Percentiles rank a stretch among this genome's conserved stretches.
phyloP scores from a whole-genome alignment of 2,113 vertebrate genomes.

The Meleagris gallopavo region DNA sequence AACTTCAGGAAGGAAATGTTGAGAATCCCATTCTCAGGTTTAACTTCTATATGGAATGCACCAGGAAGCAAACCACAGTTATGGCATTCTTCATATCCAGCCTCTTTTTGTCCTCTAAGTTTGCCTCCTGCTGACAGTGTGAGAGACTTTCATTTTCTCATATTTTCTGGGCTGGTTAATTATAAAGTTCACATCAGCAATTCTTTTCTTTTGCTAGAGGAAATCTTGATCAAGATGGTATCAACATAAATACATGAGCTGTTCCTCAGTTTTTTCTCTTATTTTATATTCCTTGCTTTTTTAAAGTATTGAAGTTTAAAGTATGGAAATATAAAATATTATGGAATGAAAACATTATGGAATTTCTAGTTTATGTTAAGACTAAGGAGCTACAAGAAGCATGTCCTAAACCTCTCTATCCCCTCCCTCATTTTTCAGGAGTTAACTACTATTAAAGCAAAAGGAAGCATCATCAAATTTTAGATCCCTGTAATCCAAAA shows the following conservation, averaged over 20 bases:
- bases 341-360: not conserved
- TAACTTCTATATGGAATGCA: not conserved
- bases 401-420: not conserved
- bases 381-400: not conserved
- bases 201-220: not conserved
- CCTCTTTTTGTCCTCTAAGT: not conserved
- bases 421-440: not conserved
- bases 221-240: not conserved
- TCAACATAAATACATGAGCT: not conserved
- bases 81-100: not conserved
- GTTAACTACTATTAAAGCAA: not conserved
- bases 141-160: constrained; percentile 34
- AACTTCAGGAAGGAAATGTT: not conserved
- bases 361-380: not conserved
- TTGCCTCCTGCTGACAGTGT: not conserved
- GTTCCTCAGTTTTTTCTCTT: not conserved
- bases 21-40: not conserved
- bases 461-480: not conserved
- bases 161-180: not conserved
- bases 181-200: not conserved
- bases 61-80: not conserved
- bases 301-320: not conserved
- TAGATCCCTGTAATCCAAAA: not conserved
- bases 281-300: not conserved
- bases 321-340: not conserved